Conservation (phyloP, 2,113 vertebrate species). For the Cyrtonyx montezumae region DNA sequence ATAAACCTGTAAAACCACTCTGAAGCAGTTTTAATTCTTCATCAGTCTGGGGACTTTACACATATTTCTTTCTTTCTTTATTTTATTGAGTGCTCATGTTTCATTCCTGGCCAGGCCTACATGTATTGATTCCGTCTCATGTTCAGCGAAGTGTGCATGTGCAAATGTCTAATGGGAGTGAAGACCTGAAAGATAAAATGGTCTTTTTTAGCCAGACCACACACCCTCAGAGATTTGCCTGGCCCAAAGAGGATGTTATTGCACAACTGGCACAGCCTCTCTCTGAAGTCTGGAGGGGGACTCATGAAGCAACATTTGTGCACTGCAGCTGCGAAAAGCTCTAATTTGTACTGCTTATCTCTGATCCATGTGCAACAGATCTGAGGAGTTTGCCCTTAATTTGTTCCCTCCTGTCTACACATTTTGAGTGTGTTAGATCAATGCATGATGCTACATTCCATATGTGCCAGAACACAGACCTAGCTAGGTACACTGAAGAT, state of each 20-base stretch:
- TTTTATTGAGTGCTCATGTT: conserved; percentile 54
- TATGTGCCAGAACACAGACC: conserved; percentile 9
- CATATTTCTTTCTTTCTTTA: neutral
- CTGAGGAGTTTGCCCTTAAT: conserved; percentile 65
- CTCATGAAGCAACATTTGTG: conserved; percentile 35
- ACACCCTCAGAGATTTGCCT: conserved; percentile 22
- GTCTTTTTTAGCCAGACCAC: conserved; percentile 19
- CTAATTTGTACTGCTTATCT: conserved; percentile 63
- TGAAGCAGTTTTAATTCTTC: conserved; percentile 49
- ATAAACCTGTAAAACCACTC: conserved; percentile 29
- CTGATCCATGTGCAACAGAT: conserved; percentile 50
- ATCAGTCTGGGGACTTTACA: conserved; percentile 28
- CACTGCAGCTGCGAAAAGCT: conserved; percentile 38
- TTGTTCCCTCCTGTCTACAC: conserved; percentile 64
- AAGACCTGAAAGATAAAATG: conserved; percentile 47
- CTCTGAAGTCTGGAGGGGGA: conserved; percentile 50
- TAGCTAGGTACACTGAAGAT: conserved; percentile 48
- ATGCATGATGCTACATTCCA: neutral
- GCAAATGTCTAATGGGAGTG: conserved; percentile 17
- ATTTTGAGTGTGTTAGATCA: conserved; percentile 64
- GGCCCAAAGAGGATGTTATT: conserved; percentile 33
- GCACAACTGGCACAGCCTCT: conserved; percentile 21
- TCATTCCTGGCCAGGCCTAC: conserved; percentile 17
- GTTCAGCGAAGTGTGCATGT: conserved; percentile 49
- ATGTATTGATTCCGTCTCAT: conserved; percentile 51